Evolutionary conservation across 2,888 invertebrate species (phyloP), one percentile per base, ranked within the genome.

Genomic region (Cephus pygmeus): DNA sequence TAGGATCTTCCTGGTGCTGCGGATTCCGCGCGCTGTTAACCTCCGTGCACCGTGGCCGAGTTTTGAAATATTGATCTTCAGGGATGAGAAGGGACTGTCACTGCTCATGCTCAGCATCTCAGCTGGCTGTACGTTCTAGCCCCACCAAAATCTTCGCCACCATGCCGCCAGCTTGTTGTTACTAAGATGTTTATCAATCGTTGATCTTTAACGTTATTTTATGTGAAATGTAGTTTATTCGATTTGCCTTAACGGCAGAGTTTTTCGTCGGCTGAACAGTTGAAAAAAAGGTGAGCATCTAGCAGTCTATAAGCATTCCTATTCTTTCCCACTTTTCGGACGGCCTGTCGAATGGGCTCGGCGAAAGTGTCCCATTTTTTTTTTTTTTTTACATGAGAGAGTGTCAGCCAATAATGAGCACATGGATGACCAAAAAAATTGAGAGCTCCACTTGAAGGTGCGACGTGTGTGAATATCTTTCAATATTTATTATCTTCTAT

Each of bases 161-260:
- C 85, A 86, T 87, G 87, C 86, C 86, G 86, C 83, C 83, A 85
- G 83, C 82, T 85, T 87, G 87, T 89, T 88, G 85, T 89, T 87
- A 82, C 83, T 83, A 86, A 87, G 78, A 88, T 89, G 84, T 89
- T 87, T 87, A 88, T 89, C 81, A 85, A 79, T 83, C 83, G 88
- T 89, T 90, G 81, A 88, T 76, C 79, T 80, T 85, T 84, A 79
- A 81, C 82, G 85, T 88, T 90, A 82, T 82, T 87, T 84, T 87
- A 87, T 87, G 84, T 81, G 87, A 88, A 84, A 90, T 90, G 89
- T 90, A 90, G 89, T 89, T 86, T 87, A 87, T 88, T 87, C 78
- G 79, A 84, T 84, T 83, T 87, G 88, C 89, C 90, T 86, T 87
- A 81, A 87, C 83, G 90, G 90, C 88, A 89, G 87, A 78, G 69